Evolutionary conservation across 2,113 vertebrate species (phyloP).

Genomic region (Elaphurus davidianus): DNA sequence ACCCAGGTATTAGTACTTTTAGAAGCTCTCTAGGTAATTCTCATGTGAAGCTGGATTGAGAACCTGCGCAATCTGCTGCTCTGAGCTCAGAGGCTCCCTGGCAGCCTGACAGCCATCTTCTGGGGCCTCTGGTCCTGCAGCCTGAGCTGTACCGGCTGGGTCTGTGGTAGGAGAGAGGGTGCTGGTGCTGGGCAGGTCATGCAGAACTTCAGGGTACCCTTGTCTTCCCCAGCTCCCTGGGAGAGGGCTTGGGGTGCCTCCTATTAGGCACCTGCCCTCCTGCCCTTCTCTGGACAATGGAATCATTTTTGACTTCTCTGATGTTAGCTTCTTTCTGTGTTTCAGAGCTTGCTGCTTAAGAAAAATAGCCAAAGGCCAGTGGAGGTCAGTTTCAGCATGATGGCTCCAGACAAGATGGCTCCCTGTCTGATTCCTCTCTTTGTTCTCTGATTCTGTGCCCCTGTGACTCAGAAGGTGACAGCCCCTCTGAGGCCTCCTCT

Average conservation of each 20-base stretch:
- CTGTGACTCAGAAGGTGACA: not conserved
- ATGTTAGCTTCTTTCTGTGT: not conserved
- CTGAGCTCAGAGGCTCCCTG: not conserved
- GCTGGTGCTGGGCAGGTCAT: not conserved
- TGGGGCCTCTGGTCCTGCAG: not conserved
- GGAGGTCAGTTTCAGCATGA: not conserved
- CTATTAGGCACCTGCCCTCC: not conserved
- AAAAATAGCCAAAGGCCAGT: not conserved
- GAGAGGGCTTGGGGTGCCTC: not conserved
- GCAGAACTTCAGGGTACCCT: not conserved
- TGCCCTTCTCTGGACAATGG: not conserved
- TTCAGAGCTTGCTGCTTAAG: not conserved
- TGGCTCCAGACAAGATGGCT: not conserved
- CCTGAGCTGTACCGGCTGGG: not conserved
- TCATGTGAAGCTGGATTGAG: not conserved
- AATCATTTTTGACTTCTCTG: not conserved
- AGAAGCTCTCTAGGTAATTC: not conserved
- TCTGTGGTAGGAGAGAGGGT: not conserved
- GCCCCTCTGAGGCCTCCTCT: not conserved
- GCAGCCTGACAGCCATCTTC: not conserved
- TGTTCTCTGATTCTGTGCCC: not conserved
- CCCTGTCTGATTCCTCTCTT: not conserved
- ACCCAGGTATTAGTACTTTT: not conserved
- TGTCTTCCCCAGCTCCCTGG: not conserved
- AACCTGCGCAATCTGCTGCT: not conserved